These are phyloP conservation scores for Trachymyrmex septentrionalis DNA, from an alignment of 1,140 invertebrate genomes.

Conservation along the genomic window DNA sequence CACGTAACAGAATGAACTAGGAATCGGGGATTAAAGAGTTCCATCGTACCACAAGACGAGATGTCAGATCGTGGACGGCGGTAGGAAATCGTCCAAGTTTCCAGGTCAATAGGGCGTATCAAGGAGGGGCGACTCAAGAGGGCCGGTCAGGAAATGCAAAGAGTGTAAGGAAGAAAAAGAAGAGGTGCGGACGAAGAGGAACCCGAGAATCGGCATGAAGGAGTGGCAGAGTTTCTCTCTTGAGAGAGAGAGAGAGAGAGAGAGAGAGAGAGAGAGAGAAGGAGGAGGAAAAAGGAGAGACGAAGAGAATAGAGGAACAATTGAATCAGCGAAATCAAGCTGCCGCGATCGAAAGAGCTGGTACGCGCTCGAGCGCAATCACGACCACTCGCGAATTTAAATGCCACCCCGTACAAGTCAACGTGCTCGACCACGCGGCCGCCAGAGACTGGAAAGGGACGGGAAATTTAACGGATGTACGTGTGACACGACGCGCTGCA, in stretches of 20 bases:
- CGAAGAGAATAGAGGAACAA: conserved; percentile 65
- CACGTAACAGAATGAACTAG: background rate
- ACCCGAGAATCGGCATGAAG: conserved; percentile 32
- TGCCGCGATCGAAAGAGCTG: conserved; percentile 52
- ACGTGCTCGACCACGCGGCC: background rate
- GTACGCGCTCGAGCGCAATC: conserved; percentile 58
- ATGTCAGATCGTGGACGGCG: conserved; percentile 43
- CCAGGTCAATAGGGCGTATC: conserved; percentile 61
- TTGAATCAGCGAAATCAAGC: conserved; percentile 77
- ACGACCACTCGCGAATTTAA: conserved; percentile 75
- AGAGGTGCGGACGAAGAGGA: conserved; percentile 2
- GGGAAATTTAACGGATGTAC: conserved; percentile 33
- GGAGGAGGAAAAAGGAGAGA: background rate
- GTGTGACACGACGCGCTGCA: conserved; percentile 4
- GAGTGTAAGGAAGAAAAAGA: background rate
- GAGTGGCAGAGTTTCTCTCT: conserved; percentile 17
- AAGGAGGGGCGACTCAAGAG: conserved; percentile 52
- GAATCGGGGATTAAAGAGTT: conserved; percentile 63
- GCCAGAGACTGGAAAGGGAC: background rate
- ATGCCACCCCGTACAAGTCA: conserved; percentile 58
- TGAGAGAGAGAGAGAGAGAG: background rate
- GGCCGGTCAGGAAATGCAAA: conserved; percentile 58
- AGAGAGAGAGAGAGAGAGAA: conserved; percentile 31
- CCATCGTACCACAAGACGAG: conserved; percentile 32
- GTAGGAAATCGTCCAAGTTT: conserved; percentile 63